Conservation (phyloP, 2,113 vertebrate genomes). For the Nansenia antarctica region DNA sequence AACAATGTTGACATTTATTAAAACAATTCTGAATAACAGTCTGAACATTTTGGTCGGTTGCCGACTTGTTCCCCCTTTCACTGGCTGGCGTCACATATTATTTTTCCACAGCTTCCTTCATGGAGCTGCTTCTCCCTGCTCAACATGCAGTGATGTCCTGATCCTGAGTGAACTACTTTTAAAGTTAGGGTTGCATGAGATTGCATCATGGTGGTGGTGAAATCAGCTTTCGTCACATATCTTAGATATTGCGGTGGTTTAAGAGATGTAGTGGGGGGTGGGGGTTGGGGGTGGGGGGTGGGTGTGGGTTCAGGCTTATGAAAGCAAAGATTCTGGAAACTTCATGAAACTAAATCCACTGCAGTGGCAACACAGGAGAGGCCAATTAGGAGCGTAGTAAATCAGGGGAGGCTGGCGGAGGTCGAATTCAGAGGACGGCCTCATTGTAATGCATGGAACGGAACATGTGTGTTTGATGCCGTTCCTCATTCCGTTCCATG, state of each 20-base stretch:
- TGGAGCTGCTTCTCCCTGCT: background rate
- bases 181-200: slow-evolving; percentile 69
- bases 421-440: too few relatives aligned
- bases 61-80: too few relatives aligned
- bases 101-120: too few relatives aligned
- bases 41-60: too few relatives aligned
- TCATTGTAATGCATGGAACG: too few relatives aligned
- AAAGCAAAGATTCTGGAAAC: background rate
- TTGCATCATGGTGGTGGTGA: slow-evolving; percentile 70
- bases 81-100: too few relatives aligned
- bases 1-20: too few relatives aligned
- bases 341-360: slow-evolving; percentile 40
- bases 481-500: too few relatives aligned
- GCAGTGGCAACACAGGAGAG: slow-evolving; percentile 21
- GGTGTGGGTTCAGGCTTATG: slow-evolving; percentile 41
- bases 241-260: slow-evolving; percentile 59
- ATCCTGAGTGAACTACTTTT: slow-evolving; percentile 62
- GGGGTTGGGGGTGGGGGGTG: slow-evolving; percentile 36
- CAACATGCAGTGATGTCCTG: slow-evolving; percentile 30
- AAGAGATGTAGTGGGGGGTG: slow-evolving; percentile 52
- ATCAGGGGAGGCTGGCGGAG: too few relatives aligned
- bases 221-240: slow-evolving; percentile 71
- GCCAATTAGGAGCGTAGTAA: background rate
- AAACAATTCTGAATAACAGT: too few relatives aligned
- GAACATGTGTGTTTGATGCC: too few relatives aligned